A percentile compares a stretch with the other conserved stretches of the same genome.
These are phyloP conservation scores for Piprites chloris DNA, from an alignment of 2,113 vertebrate species.

Conservation along the genomic window DNA sequence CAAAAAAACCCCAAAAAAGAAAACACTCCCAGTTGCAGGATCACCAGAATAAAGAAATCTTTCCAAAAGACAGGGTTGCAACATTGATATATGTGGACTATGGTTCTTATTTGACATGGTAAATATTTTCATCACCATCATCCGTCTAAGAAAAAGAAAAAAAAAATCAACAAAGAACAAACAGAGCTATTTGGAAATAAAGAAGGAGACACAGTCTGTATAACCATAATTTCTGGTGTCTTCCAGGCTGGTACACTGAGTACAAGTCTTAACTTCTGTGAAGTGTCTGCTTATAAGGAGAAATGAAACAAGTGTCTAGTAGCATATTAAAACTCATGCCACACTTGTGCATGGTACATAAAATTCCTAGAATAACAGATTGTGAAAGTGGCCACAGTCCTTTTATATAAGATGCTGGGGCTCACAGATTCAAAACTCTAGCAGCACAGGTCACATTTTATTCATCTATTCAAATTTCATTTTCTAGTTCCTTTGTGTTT, in stretches of 20 bases:
- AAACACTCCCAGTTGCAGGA: not conserved
- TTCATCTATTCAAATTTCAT: not conserved
- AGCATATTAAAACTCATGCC: not conserved
- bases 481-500: not conserved
- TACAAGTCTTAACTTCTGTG: not conserved
- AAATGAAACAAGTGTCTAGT: not conserved
- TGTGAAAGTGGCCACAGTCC: not conserved
- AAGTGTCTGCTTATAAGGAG: not conserved
- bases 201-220: not conserved
- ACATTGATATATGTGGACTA: not conserved
- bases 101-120: not conserved
- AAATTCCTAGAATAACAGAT: not conserved
- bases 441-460: not conserved
- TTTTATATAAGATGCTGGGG: not conserved
- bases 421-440: not conserved
- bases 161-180: not conserved
- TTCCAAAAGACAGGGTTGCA: not conserved
- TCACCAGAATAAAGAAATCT: not conserved
- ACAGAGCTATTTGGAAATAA: not conserved
- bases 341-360: not conserved
- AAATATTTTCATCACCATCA: not conserved
- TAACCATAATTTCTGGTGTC: not conserved
- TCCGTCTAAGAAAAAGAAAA: not conserved
- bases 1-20: too few species aligned
- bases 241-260: accelerated